Evolutionary conservation across 2,888 invertebrate species (phyloP), one percentile per base, ranked within the genome.

Genomic region (Ctena decussata): DNA sequence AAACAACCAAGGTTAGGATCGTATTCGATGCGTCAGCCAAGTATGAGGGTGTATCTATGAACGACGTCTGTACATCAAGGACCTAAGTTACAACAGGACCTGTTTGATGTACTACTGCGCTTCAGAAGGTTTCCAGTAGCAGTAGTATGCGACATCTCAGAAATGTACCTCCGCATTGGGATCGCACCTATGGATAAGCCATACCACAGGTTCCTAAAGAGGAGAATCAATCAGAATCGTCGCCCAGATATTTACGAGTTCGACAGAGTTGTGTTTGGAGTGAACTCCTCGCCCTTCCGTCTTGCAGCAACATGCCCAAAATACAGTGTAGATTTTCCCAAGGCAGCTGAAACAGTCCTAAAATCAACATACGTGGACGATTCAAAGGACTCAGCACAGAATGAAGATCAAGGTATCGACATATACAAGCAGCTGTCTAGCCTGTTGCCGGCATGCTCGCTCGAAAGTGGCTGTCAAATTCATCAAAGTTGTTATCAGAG

Each of bases 1-100:
- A 76, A 12, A 85, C 87, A 12, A 84, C 82, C 30, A 88, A 86
- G 49, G 69, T 76, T 35, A 41, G 87, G 39, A 80, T 91, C 18
- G 88, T 91, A 21, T 90, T 89, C 72, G 86, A 90, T 71, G 90
- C 86, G 37, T 80, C 84, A n/a, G 88, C 88, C 0, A 85, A 80
- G 49, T 80, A 46, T 71, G 18, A 74, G 27, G 80, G 75, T 30
- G 49, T 81, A 21, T 82, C 80, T n/a, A 37, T 90, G 37, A 89
- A 86, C 75, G 82, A 86, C 39, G 30, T 41, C 27, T n/a, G 74
- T 88, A 44, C 44, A 77, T 27, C 70, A 65, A 41, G 89, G 87
- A 5, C 89, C 91, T 37, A 88, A 91, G 46, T 82, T 89, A 21
- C 89, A 89, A 71, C 78, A 73, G 57, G 83, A 89, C 57, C 86